Evolutionary conservation across 2,888 invertebrate genomes (phyloP), one percentile per base, ranked within the genome.

Genomic region (Eurytoma adleriae): DNA sequence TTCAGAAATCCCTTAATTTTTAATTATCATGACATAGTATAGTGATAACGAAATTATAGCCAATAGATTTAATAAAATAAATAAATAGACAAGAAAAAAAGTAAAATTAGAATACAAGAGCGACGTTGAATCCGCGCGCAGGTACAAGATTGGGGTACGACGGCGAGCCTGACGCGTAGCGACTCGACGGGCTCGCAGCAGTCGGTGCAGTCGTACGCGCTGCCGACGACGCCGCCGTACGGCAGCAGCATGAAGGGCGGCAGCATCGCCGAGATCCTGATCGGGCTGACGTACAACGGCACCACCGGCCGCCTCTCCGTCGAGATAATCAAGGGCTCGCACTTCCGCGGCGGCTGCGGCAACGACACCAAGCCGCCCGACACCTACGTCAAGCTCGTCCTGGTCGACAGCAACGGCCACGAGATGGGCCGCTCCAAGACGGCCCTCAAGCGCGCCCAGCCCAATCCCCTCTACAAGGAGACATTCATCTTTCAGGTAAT

Each of bases 391-490:
- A 98, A 98, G 91, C 91, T 98, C 85, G 95, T 96, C 86, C 93
- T 98, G 88, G 96, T 98, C 86, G 97, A 97, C 90, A 97, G 97
- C 86, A 96, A 96, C 85, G 97, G 98, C 20, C 96, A 97, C 92
- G 98, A 98, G 92, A 95, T 98, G 92, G 96, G 96, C 0, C 94
- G 97, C 84, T 96, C 97, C 90, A 98, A 98, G 92, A 98, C 98
- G 56, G 97, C 97, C 74, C 95, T 98, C 16, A 93, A 97, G 84
- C 94, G 98, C 71, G 97, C 97, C 14, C 98, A 98, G 91, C 98
- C 98, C 68, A 98, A 98, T 93, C 98, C 98, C 57, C 93, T 98
- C 14, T 98, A 97, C 91, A 98, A 98, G 91, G 98, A 98, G 91
- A 96, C 97, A 3, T 98, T 98, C 90, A 96, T 98, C 91, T 98